Evolutionary conservation across 2,888 invertebrate species (phyloP), one percentile per base, ranked within the genome.

Genomic region (Trichogramma evanescens): DNA sequence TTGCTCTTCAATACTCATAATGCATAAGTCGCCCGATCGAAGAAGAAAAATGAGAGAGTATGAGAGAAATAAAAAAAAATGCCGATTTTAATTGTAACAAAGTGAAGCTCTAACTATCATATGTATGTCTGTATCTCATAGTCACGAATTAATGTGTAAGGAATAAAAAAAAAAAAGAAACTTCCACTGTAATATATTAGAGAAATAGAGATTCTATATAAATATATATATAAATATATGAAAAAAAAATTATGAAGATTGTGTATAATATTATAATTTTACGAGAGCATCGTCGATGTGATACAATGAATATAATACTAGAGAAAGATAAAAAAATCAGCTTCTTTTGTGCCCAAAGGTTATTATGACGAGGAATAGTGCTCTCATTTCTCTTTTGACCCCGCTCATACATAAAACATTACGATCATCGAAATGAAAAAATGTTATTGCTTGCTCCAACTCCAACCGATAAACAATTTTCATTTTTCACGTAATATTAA

Each of bases 101-200:
- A 26, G 26, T 26, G 62, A 64, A 59, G 54, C 63, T 56, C 56
- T 53, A 64, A 65, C 55, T 60, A 63, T 58, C 58, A 39, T 54
- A 55, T 56, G 41, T 54, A 54, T 63, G 52, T 61, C 59, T 51
- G 65, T 60, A 65, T 64, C 65, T 66, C 66, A 65, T 64, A 65
- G 62, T 63, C 66, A 66, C 64, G 61, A 63, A 61, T 66, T 64
- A 64, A 60, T 55, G 26, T 26, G 56, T 63, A 61, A 58, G 53
- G 48, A 57, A 9, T 40, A 58, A 59, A 59, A 57, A 58, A 57
- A 58, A 51, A 58, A 66, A 66, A 60, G 62, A 66, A 54, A 63
- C 65, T 69, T 68, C 64, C 66, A 69, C 66, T 72, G 72, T 71
- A 72, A 72, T 66, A 71, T 71, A 70, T 60, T 72, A 71, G 69